Evolutionary conservation across 53 echinoderm and acorn worm species (phyloP).

Genomic region (Mesocentrotus franciscanus): DNA sequence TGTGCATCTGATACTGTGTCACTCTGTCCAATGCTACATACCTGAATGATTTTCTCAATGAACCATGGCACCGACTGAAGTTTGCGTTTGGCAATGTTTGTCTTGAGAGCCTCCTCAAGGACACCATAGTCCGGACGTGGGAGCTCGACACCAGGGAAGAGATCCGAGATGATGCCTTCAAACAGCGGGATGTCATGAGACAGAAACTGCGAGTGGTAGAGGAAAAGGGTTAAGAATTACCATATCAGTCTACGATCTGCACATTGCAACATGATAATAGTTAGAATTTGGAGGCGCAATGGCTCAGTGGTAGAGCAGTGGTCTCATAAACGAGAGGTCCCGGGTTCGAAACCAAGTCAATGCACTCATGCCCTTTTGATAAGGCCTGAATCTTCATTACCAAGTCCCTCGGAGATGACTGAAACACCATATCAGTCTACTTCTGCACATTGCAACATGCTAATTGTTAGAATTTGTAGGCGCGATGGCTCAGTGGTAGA

Average conservation of each 20-base stretch:
- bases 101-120: slow-evolving; percentile 77
- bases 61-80: slow-evolving; percentile 94
- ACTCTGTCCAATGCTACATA: neutral
- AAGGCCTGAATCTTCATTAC: too few relatives aligned
- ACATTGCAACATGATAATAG: too few relatives aligned
- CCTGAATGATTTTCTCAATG: slow-evolving; percentile 98
- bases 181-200: slow-evolving; percentile 96
- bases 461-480: too few relatives aligned
- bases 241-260: neutral
- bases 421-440: neutral
- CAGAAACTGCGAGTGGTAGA: slow-evolving; percentile 74
- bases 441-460: too few relatives aligned
- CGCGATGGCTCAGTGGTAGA: neutral
- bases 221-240: neutral
- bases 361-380: too few relatives aligned
- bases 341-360: too few relatives aligned
- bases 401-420: too few relatives aligned
- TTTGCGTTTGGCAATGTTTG: slow-evolving; percentile 79
- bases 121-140: slow-evolving; percentile 87
- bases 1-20: neutral
- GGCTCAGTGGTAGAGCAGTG: neutral
- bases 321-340: too few relatives aligned
- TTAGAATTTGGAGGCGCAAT: neutral
- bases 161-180: slow-evolving; percentile 96
- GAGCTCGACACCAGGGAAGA: slow-evolving; percentile 90